Base-by-base conservation (phyloP, 2,113 vertebrate species). In the Tupaia tana region DNA sequence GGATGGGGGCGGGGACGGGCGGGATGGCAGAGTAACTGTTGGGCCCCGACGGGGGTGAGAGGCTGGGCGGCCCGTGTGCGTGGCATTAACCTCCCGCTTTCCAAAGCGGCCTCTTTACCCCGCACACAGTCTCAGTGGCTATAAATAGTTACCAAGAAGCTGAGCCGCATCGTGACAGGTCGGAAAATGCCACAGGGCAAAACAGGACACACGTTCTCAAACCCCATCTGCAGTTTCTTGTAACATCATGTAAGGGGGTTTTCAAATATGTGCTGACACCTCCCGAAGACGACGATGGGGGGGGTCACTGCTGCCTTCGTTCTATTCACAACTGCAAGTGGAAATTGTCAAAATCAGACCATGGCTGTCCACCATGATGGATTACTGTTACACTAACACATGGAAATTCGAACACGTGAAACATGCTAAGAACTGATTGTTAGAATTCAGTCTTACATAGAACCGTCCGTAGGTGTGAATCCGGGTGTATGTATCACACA, bases 11-110 rank as follows among this genome's bases (percentile, higher is more conserved):
- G 81, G 95, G 92, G 92, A 96, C 64, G 89, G 81, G 77, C 96
- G 91, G 91, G 89, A 82, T 85, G 94, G 94, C 90, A 94, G 94
- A 96, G 96, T 95, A 96, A 97, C 96, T 97, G 93, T 84, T 91
- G 79, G 92, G 91, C 93, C 92, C 89, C 96, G 96, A 97, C 96
- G 96, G 73, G 73, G 96, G 91, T 95, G 91, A 94, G 93, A 94
- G 96, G 92, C 91, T 93, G 94, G 96, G 77, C 86, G 95, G 83
- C 90, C 94, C 24, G 3, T 91, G 88, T 91, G 95, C 90, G 97
- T 86, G 82, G 87, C 80, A 88, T 95, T 97, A 97, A 96, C 92
- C 89, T 96, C 71, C 94, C 80, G 20, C 79, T 82, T 95, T 98
- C 74, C 82, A 93, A 96, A 95, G 90, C 78, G 95, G 93, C 85